Conservation (phyloP, 2,888 invertebrate genomes). For the Arge pagana region DNA sequence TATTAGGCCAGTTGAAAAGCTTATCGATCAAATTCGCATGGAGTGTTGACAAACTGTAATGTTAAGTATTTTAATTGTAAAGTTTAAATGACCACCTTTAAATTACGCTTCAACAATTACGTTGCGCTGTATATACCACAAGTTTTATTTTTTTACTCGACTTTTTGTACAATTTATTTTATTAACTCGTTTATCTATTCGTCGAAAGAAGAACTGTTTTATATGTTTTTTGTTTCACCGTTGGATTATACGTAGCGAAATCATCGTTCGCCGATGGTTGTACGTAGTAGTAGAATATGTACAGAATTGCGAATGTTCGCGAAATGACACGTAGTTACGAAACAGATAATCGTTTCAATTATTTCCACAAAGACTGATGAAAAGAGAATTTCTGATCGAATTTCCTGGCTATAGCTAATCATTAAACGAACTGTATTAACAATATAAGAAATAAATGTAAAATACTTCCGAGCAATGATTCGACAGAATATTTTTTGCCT, state of each 20-base stretch:
- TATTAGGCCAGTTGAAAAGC: too few relatives aligned
- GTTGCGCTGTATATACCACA: constrained; percentile 11
- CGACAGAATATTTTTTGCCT: too few relatives aligned
- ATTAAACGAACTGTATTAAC: constrained; percentile 9
- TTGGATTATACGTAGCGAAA: background rate
- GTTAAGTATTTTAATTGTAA: background rate
- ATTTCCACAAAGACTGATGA: constrained; percentile 15
- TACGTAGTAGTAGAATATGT: constrained; percentile 2
- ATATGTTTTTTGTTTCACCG: background rate
- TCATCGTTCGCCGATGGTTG: too few relatives aligned
- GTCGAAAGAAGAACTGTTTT: too few relatives aligned
- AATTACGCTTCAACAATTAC: constrained; percentile 14
- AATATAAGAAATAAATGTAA: constrained; percentile 9
- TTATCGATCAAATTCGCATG: too few relatives aligned
- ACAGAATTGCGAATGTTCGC: constrained; percentile 2
- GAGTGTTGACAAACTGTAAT: too few relatives aligned
- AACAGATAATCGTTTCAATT: constrained; percentile 12
- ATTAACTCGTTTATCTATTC: constrained; percentile 5
- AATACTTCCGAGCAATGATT: constrained; percentile 12
- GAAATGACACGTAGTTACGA: too few relatives aligned
- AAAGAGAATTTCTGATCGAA: background rate
- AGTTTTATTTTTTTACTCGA: constrained; percentile 4
- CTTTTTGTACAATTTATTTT: constrained; percentile 12
- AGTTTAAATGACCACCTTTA: constrained; percentile 7
- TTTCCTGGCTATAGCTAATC: constrained; percentile 9